These are phyloP conservation scores for Coryphaenoides rupestris DNA, from an alignment of 2,113 vertebrate species.

Conservation along the genomic window DNA sequence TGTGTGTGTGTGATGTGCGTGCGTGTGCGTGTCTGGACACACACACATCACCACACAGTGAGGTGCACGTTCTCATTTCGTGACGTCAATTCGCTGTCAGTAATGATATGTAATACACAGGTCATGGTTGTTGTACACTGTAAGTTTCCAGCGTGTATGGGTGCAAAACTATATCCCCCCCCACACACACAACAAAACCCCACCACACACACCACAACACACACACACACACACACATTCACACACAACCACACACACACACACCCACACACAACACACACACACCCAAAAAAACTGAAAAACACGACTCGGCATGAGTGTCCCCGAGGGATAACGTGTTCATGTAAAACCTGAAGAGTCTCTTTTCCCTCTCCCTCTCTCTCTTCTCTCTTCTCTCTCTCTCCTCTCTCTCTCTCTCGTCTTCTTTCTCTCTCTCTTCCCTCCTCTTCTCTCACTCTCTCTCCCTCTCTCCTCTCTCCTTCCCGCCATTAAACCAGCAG, in stretches of 20 bases:
- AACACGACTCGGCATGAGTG: slow-evolving; percentile 50
- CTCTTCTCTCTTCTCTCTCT: neutral
- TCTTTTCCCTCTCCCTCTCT: slow-evolving; percentile 30
- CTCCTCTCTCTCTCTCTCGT: neutral
- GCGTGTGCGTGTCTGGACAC: slow-evolving; percentile 6
- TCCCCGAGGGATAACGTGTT: slow-evolving; percentile 46
- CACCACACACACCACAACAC: slow-evolving; percentile 11
- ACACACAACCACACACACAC: no score
- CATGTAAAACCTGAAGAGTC: slow-evolving; percentile 55
- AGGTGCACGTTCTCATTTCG: no score
- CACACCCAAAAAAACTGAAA: slow-evolving; percentile 34
- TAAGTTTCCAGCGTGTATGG: no score
- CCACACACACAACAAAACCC: no score
- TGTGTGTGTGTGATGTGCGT: neutral
- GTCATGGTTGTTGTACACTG: no score
- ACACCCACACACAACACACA: slow-evolving; percentile 1
- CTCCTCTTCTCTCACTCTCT: neutral
- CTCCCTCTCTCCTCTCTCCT: neutral
- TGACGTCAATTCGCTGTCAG: neutral
- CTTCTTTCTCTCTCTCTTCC: no score
- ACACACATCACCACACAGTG: no score
- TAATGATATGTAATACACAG: no score
- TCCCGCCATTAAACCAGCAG: no score
- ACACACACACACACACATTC: slow-evolving; percentile 12
- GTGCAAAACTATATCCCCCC: no score